phyloP scores from a whole-genome alignment of 2,113 vertebrate genomes.

The Heterochromis multidens region DNA sequence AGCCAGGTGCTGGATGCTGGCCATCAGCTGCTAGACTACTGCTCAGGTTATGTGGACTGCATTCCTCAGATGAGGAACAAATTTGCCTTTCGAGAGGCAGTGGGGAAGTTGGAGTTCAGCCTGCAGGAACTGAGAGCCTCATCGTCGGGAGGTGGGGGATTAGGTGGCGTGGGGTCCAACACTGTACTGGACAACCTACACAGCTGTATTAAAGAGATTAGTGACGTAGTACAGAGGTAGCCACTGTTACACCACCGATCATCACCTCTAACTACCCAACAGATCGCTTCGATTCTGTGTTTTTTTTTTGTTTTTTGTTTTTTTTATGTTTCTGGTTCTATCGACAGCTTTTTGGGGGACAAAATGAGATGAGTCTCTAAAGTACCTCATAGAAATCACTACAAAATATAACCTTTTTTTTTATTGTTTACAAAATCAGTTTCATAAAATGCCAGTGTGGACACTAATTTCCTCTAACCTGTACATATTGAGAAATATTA shows the following conservation, averaged over 20 bases:
- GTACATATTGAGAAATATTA: constrained; percentile 66
- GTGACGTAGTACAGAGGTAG: constrained; percentile 99
- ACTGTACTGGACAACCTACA: constrained; percentile 93
- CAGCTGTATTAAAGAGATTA: constrained; percentile 96
- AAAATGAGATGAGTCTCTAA: constrained; percentile 48
- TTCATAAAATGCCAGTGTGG: constrained; percentile 66
- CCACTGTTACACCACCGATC: constrained; percentile 74
- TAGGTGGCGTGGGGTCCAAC: constrained; percentile 79
- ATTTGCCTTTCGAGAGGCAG: constrained; percentile 95
- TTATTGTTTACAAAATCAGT: constrained; percentile 75
- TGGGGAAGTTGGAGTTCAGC: constrained; percentile 95
- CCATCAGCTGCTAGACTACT: constrained; percentile 95
- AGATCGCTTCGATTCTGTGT: constrained; percentile 29
- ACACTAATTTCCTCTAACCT: constrained; percentile 64
- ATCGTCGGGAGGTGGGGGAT: constrained; percentile 77
- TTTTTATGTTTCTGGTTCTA: constrained; percentile 29
- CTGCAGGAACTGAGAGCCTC: constrained; percentile 96
- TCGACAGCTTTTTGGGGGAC: constrained; percentile 48
- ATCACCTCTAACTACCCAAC: constrained; percentile 6
- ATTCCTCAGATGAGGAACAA: constrained; percentile 98
- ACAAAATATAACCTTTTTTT: constrained; percentile 41
- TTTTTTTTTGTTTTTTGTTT: too few relatives aligned
- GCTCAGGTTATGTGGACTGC: constrained; percentile 98
- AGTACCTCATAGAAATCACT: constrained; percentile 76
- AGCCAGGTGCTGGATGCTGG: constrained; percentile 95